phyloP scores from a whole-genome alignment of 2,797 vertebrate genomes.

The Forpus xanthops region DNA sequence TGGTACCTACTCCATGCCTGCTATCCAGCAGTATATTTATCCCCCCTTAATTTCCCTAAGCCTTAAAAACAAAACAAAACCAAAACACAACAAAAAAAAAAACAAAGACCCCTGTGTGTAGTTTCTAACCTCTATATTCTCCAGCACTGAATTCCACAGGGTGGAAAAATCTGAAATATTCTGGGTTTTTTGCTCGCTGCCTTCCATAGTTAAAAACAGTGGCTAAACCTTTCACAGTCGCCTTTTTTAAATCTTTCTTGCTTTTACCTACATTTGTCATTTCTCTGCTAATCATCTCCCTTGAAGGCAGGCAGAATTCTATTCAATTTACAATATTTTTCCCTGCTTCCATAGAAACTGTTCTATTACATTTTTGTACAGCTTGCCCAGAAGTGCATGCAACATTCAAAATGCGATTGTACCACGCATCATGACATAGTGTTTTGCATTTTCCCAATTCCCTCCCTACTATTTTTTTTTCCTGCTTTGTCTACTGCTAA shows the following conservation, averaged over 20 bases:
- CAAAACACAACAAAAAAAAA: background rate
- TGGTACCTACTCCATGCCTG: no score
- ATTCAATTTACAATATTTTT: background rate
- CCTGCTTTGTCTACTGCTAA: background rate
- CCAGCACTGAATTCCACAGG: background rate
- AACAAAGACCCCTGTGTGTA: background rate
- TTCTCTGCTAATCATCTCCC: background rate
- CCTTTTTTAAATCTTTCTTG: background rate
- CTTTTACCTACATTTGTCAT: background rate
- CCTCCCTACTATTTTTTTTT: background rate
- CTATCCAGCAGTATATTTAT: background rate
- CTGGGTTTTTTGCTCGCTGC: background rate
- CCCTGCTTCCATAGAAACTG: background rate
- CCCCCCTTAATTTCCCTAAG: background rate
- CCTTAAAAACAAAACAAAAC: background rate
- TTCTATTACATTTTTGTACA: background rate
- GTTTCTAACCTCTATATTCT: background rate
- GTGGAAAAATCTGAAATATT: background rate
- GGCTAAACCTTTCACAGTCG: background rate
- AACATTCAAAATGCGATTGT: background rate
- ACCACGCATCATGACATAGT: no score
- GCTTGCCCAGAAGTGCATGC: background rate
- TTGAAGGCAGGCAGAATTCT: background rate
- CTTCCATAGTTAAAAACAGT: background rate
- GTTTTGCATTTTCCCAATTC: background rate